Evolutionary conservation across 2,797 vertebrate genomes (phyloP), one percentile per base, ranked within the genome.

Genomic region (Enteromius unitaeniatus): DNA sequence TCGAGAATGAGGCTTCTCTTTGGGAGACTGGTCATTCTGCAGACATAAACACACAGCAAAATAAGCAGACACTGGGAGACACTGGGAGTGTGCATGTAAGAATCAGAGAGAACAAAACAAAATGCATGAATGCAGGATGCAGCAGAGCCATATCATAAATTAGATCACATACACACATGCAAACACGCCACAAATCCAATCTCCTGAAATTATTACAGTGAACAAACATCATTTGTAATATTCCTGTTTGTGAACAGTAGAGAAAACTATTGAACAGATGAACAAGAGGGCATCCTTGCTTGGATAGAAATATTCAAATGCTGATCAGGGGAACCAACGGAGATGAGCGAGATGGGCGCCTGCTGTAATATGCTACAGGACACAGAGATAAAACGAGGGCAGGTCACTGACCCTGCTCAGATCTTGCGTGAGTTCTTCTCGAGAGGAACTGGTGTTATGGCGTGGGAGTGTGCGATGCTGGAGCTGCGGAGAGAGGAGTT

Each of bases 401-500:
- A 65, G 58, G 76, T 79, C 81, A 95, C 94, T 94, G 92, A 97
- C 96, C 95, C 96, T 95, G 80, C 91, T 93, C 91, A 95, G 89
- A 93, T 96, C 95, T 51, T 96, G 95, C 0, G 93, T 94, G 93
- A 96, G 96, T 90, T 97, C 96, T 93, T 97, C 97, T 90, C 96
- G 94, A 19, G 96, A 97, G 0, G 96, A 97, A 90, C 96, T 94
- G 89, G 95, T 94, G 84, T 96, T 96, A 89, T 95, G 95, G 87
- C 95, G 94, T 15, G 96, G 95, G 88, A 97, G 95, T 85, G 96
- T 95, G 91, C 96, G 95, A 93, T 96, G 96, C 90, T 96, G 96
- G 91, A 99, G 96, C 93, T 99, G 98, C 45, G 98, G 98, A 87
- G 98, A 99, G 90, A 99, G 96, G 87, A 99, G 95, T 94, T 99